Evolutionary conservation across 2,888 invertebrate genomes (phyloP).

Genomic region (Meteorus cinctellus): DNA sequence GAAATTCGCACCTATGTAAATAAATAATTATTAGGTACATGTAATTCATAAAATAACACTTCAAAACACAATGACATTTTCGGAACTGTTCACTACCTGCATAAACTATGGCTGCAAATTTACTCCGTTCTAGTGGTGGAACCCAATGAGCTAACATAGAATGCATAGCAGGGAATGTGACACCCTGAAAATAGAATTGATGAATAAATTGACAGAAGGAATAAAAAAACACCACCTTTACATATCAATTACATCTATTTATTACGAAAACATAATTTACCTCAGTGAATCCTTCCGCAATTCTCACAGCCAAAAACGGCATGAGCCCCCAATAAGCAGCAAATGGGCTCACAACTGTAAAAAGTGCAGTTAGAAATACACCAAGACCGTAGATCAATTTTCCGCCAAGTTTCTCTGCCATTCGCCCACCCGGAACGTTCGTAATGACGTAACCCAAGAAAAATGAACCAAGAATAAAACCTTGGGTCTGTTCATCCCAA

Average conservation of each 20-base stretch:
- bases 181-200: conserved; percentile 76
- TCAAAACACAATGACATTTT: too few relatives aligned
- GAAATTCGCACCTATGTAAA: conserved; percentile 86
- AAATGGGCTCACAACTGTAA: conserved; percentile 88
- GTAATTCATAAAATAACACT: conserved; percentile 9
- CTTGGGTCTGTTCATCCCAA: conserved; percentile 87
- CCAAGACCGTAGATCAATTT: conserved; percentile 89
- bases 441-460: conserved; percentile 89
- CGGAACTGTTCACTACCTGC: conserved; percentile 76
- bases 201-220: conserved; percentile 25
- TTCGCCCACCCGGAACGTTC: conserved; percentile 86
- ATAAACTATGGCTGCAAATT: conserved; percentile 91
- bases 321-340: conserved; percentile 80
- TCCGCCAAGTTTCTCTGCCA: conserved; percentile 92
- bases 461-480: conserved; percentile 87
- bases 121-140: conserved; percentile 91
- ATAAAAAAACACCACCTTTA: neutral
- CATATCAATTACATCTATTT: too few relatives aligned
- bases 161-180: conserved; percentile 96
- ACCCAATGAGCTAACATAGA: conserved; percentile 95
- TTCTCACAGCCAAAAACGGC: conserved; percentile 83
- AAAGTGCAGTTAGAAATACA: conserved; percentile 85
- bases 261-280: conserved; percentile 62
- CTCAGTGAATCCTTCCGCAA: conserved; percentile 89
- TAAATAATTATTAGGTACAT: neutral